Base-by-base conservation (phyloP, 2,797 vertebrate genomes). In the Euthynnus affinis region DNA sequence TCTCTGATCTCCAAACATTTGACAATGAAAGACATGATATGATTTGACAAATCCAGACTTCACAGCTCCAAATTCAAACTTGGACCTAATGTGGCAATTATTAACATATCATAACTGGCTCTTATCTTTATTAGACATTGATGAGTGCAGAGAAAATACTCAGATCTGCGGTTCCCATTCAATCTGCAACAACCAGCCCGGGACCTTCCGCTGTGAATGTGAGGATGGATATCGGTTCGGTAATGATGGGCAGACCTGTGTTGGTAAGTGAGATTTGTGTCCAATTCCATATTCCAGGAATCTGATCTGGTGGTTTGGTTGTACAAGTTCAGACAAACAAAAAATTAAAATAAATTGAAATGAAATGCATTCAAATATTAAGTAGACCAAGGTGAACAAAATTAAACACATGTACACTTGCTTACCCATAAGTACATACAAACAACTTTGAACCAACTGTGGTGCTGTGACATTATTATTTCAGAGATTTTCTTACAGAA, bases 171-270 rank as follows among this genome's bases (percentile, higher is more conserved):
- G 97, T 12, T 90, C 71, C 65, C 91, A 97, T 0, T 93, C 97
- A 0, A 22, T 95, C 76, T 99, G 98, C 92, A 98, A 94, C 87
- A 99, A 99, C 87, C 97, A 96, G 83, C 98, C 97, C 0, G 98
- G 98, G 52, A 98, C 96, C 9, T 99, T 97, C 93, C 97, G 96
- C 81, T 99, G 98, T 0, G 97, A 98, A 84, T 99, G 98, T 64
- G 58, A 88, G 2, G 95, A 97, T 17, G 98, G 98, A 8, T 98
- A 96, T 83, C 96, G 91, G 79, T 97, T 99, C 22, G 93, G 92
- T 37, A 92, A 86, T 0, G 95, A 96, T 3, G 97, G 96, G 3
- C 87, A 20, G 12, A 96, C 94, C 3, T 99, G 98, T 29, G 83
- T 96, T 6, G 95, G 98, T 99, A 91, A 96, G n/a, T n/a, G n/a